These are phyloP conservation scores for Eufriesea mexicana DNA, from an alignment of 1,140 invertebrate genomes.

Conservation along the genomic window DNA sequence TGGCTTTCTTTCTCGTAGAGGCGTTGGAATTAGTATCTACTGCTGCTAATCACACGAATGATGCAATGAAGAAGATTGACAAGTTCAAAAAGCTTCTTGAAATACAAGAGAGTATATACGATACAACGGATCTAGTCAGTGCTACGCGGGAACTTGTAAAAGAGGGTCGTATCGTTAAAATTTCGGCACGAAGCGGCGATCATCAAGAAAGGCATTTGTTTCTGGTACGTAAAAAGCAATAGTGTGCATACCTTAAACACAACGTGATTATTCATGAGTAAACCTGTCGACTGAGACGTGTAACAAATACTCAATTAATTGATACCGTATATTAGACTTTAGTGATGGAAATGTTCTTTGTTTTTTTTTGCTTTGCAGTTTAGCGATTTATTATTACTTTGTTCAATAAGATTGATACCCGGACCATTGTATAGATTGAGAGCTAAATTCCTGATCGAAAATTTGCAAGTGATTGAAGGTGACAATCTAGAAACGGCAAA, in stretches of 20 bases:
- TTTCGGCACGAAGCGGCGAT: conserved; percentile 86
- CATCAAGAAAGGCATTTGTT: conserved; percentile 88
- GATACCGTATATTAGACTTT: not conserved
- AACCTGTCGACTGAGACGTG: not conserved
- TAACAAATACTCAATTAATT: not conserved
- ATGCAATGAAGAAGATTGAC: conserved; percentile 85
- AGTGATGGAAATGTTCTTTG: conserved; percentile 7
- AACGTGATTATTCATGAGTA: not conserved
- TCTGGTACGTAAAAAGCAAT: conserved; percentile 82
- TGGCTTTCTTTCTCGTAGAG: conserved; percentile 67
- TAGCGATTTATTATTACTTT: conserved; percentile 87
- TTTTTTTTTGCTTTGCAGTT: conserved; percentile 83
- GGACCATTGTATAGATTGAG: conserved; percentile 81
- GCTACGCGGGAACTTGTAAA: conserved; percentile 87
- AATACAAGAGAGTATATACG: conserved; percentile 82
- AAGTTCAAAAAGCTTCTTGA: conserved; percentile 81
- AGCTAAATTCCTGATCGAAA: conserved; percentile 85
- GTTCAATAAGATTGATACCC: conserved; percentile 84
- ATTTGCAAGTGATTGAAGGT: conserved; percentile 85
- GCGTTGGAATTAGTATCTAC: conserved; percentile 88
- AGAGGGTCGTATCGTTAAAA: conserved; percentile 87
- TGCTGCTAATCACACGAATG: conserved; percentile 90
- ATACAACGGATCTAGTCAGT: conserved; percentile 87
- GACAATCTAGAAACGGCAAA: conserved; percentile 84
- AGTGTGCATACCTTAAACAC: not conserved